phyloP scores from a whole-genome alignment of 2,113 vertebrate genomes.

The Tichodroma muraria region DNA sequence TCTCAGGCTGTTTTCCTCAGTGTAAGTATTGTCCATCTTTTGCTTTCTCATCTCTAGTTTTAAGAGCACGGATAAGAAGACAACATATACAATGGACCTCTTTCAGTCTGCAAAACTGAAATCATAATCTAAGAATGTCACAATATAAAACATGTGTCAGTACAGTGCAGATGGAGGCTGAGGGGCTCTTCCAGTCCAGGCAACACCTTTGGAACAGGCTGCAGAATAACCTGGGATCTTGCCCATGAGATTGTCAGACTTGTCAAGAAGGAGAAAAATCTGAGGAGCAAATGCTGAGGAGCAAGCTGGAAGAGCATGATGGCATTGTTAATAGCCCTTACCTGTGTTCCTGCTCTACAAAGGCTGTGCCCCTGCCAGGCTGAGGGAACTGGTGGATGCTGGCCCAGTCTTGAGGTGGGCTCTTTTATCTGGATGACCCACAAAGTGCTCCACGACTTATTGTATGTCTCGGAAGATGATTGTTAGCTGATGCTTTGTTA shows the following conservation, averaged over 20 bases:
- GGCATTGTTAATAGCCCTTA: neutral
- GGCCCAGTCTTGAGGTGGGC: neutral
- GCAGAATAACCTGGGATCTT: neutral
- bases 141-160: neutral
- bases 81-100: neutral
- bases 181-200: neutral
- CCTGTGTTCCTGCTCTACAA: neutral
- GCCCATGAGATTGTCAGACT: neutral
- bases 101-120: neutral
- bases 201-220: neutral
- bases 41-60: neutral
- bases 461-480: neutral
- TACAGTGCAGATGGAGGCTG: neutral
- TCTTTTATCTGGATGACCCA: neutral
- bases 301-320: neutral
- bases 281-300: neutral
- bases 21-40: neutral
- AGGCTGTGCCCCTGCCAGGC: neutral
- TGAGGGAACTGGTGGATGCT: neutral
- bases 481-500: neutral
- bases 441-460: neutral
- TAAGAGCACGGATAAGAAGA: neutral
- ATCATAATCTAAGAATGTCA: neutral
- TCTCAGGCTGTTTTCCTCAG: neutral
- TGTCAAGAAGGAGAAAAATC: neutral